Evolutionary conservation across 2,113 vertebrate genomes (phyloP).

Genomic region (Proteles cristata): DNA sequence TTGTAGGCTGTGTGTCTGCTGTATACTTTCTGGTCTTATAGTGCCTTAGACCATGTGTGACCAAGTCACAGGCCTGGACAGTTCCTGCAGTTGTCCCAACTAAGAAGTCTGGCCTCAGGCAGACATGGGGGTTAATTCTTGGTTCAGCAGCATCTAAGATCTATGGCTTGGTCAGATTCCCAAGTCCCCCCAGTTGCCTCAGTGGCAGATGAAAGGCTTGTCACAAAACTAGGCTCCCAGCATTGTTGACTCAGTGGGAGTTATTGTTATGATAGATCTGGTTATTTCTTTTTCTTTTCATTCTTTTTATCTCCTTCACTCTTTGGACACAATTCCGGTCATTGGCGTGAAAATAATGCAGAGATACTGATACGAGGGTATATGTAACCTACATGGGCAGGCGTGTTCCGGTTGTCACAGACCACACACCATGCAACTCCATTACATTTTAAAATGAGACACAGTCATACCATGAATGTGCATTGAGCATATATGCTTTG

Average conservation of each 20-base stretch:
- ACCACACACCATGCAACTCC: neutral
- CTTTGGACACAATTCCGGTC: neutral
- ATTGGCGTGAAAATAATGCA: constrained; percentile 48
- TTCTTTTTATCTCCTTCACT: neutral
- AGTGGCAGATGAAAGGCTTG: neutral
- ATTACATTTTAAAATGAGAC: constrained; percentile 58
- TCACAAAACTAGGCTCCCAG: neutral
- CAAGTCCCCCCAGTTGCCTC: neutral
- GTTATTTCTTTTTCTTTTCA: neutral
- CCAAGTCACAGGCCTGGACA: neutral
- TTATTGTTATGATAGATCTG: neutral
- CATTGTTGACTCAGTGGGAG: neutral
- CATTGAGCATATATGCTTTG: neutral
- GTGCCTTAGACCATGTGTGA: neutral
- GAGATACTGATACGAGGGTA: neutral
- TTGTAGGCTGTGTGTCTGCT: neutral
- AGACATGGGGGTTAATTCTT: neutral
- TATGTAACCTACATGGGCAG: neutral
- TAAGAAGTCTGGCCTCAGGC: neutral
- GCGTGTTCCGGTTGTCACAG: neutral
- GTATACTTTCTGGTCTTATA: neutral
- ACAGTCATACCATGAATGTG: neutral
- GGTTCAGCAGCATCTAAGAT: neutral
- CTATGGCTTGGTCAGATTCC: neutral
- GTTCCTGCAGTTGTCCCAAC: neutral